Evolutionary conservation across 1,140 invertebrate species (phyloP).

Genomic region (Drosophila watanabei): DNA sequence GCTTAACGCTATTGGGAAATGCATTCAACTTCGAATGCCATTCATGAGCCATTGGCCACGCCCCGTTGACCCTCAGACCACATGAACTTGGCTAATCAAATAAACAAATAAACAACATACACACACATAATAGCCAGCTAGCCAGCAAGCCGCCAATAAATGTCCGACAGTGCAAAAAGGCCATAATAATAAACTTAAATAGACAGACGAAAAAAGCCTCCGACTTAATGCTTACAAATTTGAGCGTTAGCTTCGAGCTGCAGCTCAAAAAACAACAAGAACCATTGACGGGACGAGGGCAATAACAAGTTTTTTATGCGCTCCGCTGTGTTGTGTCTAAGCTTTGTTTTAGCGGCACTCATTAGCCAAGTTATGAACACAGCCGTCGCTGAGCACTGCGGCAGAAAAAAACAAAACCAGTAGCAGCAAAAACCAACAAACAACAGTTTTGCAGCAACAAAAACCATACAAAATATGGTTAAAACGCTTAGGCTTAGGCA

Average conservation of each 20-base stretch:
- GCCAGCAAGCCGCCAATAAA: conserved; percentile 61
- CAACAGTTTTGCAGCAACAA: conserved; percentile 30
- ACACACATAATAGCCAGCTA: too few relatives aligned
- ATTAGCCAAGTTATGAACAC: conserved; percentile 83
- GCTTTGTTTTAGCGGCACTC: conserved; percentile 67
- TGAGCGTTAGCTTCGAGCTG: conserved; percentile 49
- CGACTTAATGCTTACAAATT: conserved; percentile 77
- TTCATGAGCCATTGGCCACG: conserved; percentile 65
- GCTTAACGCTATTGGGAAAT: conserved; percentile 61
- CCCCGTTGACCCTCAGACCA: conserved; percentile 67
- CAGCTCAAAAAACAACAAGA: conserved; percentile 34
- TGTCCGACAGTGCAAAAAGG: conserved; percentile 74
- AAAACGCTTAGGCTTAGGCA: conserved; percentile 41
- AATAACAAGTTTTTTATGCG: conserved; percentile 57
- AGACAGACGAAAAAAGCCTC: conserved; percentile 50
- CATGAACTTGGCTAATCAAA: conserved; percentile 75
- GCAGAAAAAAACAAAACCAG: conserved; percentile 20
- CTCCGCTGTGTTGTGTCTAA: conserved; percentile 9
- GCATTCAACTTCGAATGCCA: conserved; percentile 34
- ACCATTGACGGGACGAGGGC: conserved; percentile 14
- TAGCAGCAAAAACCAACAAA: conserved; percentile 44
- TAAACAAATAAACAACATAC: conserved; percentile 52
- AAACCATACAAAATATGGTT: conserved; percentile 36
- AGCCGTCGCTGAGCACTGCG: too few relatives aligned
- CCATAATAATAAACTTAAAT: conserved; percentile 81